Evolutionary conservation across 2,113 vertebrate genomes (phyloP).

Genomic region (Macquaria ambigua): DNA sequence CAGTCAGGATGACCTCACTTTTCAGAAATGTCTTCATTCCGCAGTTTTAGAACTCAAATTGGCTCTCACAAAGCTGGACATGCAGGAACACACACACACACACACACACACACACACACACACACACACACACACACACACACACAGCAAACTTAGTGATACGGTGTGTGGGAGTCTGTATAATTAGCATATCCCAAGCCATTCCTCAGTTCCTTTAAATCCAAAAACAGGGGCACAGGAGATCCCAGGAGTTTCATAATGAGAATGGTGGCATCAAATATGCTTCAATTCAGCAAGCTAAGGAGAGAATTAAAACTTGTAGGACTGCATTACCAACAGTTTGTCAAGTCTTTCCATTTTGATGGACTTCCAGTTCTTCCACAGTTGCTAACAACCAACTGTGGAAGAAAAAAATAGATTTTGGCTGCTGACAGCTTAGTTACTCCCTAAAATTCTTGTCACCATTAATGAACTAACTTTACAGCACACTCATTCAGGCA

Average conservation of each 20-base stretch:
- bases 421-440: not conserved
- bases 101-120: not conserved
- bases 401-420: not conserved
- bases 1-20: constrained; percentile 40
- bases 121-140: not conserved
- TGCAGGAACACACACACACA: not conserved
- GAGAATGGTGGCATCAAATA: constrained; percentile 36
- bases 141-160: not conserved
- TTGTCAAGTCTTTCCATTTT: not conserved
- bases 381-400: not conserved
- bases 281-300: constrained; percentile 4
- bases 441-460: not conserved
- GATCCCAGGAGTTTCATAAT: constrained; percentile 46
- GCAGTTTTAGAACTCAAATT: constrained; percentile 27
- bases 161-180: constrained; percentile 27
- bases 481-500: not conserved
- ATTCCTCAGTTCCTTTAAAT: constrained; percentile 51
- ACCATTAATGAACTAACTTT: not conserved
- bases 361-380: not conserved
- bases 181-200: constrained; percentile 58
- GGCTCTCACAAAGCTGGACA: constrained; percentile 16
- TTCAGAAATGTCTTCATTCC: constrained; percentile 3
- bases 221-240: constrained; percentile 48
- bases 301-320: constrained; percentile 25
- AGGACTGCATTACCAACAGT: constrained; percentile 14